Percentiles rank a stretch among this genome's conserved stretches.
These are phyloP conservation scores for Conus canariensis DNA, from an alignment of 2,888 invertebrate species.

Conservation along the genomic window DNA sequence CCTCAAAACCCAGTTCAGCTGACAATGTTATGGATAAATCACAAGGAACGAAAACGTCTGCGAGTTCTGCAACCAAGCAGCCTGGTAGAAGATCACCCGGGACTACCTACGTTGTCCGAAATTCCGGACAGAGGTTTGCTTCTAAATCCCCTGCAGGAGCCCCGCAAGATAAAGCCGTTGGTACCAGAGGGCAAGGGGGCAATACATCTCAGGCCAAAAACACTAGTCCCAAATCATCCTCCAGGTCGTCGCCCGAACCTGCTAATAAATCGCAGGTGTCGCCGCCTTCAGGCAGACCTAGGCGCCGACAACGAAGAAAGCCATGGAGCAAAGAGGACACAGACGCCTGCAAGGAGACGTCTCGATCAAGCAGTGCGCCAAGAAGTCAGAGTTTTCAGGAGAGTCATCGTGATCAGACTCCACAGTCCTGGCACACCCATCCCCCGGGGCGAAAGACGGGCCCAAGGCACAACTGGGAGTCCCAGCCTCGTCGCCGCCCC, in stretches of 20 bases:
- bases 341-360: not conserved
- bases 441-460: not conserved
- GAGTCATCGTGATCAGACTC: not conserved
- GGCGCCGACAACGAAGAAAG: not conserved
- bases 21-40: not conserved
- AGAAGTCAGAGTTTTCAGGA: not conserved
- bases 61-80: not conserved
- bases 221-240: not conserved
- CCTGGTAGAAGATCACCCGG: not conserved
- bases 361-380: not conserved
- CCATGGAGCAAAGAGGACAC: not conserved
- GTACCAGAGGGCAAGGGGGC: not conserved
- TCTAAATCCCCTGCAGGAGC: not conserved
- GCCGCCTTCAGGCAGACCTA: not conserved
- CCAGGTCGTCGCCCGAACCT: not conserved
- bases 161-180: not conserved
- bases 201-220: not conserved
- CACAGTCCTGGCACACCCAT: not conserved
- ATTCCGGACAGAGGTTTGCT: not conserved
- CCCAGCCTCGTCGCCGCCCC: not conserved
- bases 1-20: not conserved
- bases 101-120: constrained; percentile 1
- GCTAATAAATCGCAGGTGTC: not conserved
- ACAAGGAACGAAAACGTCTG: not conserved
- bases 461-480: not conserved